Percentiles rank a stretch among this genome's conserved stretches.
These are phyloP conservation scores for Falcunculus frontatus DNA, from an alignment of 2,113 vertebrate species.

Conservation along the genomic window DNA sequence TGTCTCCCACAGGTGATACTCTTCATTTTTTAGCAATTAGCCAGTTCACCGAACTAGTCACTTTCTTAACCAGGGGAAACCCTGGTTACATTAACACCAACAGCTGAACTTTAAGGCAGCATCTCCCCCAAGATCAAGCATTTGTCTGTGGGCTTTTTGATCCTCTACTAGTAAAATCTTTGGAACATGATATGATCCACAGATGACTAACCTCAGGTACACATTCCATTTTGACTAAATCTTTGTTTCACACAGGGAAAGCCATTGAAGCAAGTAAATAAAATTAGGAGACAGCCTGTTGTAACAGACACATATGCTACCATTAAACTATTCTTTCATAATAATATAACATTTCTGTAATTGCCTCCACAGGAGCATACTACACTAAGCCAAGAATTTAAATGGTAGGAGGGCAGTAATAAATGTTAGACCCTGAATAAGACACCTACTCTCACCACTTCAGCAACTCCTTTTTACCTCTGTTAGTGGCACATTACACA, in stretches of 20 bases:
- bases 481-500: background rate
- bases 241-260: background rate
- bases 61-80: background rate
- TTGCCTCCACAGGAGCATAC: background rate
- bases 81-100: background rate
- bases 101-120: background rate
- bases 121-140: background rate
- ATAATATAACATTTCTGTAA: background rate
- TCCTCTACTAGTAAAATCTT: background rate
- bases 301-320: background rate
- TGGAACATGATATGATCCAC: background rate
- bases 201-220: background rate
- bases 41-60: rapidly evolving
- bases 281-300: background rate
- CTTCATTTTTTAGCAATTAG: background rate
- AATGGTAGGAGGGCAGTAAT: background rate
- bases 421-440: background rate
- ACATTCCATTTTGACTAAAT: background rate
- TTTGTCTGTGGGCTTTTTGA: background rate
- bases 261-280: background rate
- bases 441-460: background rate
- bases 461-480: background rate
- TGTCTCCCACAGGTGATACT: background rate
- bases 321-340: background rate
- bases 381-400: background rate